Percentiles rank a stretch among this genome's conserved stretches.
phyloP scores from a whole-genome alignment of 1,140 invertebrate genomes.

The Temnothorax nylanderi region DNA sequence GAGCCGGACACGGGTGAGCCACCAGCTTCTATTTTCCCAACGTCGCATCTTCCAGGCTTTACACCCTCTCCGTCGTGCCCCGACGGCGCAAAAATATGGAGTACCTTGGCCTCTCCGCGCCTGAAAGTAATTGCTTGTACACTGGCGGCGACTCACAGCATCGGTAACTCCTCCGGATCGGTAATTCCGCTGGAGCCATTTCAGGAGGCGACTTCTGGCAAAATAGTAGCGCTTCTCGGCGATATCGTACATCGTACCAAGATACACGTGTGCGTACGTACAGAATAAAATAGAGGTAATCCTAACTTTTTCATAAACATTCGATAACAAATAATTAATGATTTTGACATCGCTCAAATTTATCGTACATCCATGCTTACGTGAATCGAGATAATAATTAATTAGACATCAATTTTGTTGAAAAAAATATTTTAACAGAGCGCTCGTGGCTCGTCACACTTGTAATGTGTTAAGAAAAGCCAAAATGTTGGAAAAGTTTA shows the following conservation, averaged over 20 bases:
- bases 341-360: neutral
- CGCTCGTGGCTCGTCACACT: neutral
- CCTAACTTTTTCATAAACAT: neutral
- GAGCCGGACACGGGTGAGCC: slow-evolving; percentile 73
- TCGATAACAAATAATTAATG: neutral
- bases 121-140: slow-evolving; percentile 57
- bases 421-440: neutral
- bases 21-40: slow-evolving; percentile 17
- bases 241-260: neutral
- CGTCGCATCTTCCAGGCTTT: neutral
- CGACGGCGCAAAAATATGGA: slow-evolving; percentile 36
- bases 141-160: slow-evolving; percentile 34
- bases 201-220: slow-evolving; percentile 49
- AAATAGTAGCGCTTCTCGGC: slow-evolving; percentile 36
- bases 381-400: neutral
- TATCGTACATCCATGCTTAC: neutral
- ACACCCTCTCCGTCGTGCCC: slow-evolving; percentile 16
- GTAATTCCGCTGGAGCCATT: slow-evolving; percentile 33
- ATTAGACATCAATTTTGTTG: neutral
- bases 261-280: neutral
- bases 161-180: slow-evolving; percentile 45
- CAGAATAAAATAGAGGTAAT: neutral
- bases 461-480: neutral
- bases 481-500: neutral
- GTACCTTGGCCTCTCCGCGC: slow-evolving; percentile 17